Base-by-base conservation (phyloP, 2,888 invertebrate species). In the Agrochola lychnidis region DNA sequence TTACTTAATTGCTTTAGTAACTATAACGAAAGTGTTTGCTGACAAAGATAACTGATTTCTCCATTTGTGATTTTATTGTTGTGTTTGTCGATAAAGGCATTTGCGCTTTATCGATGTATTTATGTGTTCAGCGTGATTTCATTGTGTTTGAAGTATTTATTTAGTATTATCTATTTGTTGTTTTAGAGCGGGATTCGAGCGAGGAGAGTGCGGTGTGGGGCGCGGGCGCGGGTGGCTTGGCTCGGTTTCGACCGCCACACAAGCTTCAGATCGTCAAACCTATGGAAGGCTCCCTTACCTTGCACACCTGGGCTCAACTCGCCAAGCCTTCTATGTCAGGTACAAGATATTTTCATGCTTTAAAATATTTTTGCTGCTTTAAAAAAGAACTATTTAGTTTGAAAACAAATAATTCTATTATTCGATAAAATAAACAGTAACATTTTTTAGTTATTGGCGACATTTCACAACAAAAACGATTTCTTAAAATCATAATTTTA, bases 261-360 rank as follows among this genome's bases (percentile, higher is more conserved):
- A 99, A 99, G 93, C 95, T 99, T 86, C 99, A 99, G 96, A 99
- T 99, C 85, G 98, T 99, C 7, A 99, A 99, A 91, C 99, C 99
- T 0, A 97, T 99, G 94, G 99, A 99, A 95, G 99, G 99, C 19
- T 99, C 99, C 0, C 98, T 98, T 90, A 99, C 99, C 0, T 95
- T 99, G 76, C 98, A 99, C 92, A 98, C 99, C 86, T 99, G 99
- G 99, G 98, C 99, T 75, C 98, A 98, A 87, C 97, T 99, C 66
- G 99, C 99, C 66, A 99, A 99, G 71, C 99, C 99, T 16, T 98
- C 98, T 70, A 97, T 99, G 91, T 98, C 99, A 82, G 99, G 99
- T 87, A 88, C 85, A 22, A 51, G 19, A 51, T 22, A 22, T 51
- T 51, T 22, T 51, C 19, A 51, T 22, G 22, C 5, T 19, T 19